phyloP scores from a whole-genome alignment of 2,797 vertebrate genomes.

The Siniperca scherzeri region DNA sequence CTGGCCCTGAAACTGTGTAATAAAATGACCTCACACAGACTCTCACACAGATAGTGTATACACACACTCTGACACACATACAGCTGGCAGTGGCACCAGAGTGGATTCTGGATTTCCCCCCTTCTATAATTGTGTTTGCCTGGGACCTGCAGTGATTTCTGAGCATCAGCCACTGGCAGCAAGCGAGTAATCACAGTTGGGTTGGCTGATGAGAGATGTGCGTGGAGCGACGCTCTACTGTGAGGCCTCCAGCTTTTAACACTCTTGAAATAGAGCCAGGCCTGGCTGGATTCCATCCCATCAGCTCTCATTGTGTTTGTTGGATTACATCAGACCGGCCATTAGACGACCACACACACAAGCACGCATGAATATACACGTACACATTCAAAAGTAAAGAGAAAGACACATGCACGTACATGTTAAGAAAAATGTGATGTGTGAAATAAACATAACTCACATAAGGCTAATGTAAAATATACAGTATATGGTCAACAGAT shows the following conservation, averaged over 20 bases:
- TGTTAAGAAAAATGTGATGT: background rate
- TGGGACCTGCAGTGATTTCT: constrained; percentile 62
- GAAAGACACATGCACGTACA: background rate
- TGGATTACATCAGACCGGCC: constrained; percentile 47
- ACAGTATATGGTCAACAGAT: background rate
- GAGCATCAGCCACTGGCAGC: constrained; percentile 60
- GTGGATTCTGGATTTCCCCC: constrained; percentile 65
- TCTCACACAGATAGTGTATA: constrained; percentile 6
- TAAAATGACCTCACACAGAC: constrained; percentile 67
- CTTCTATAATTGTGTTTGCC: constrained; percentile 55
- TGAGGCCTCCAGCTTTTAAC: constrained; percentile 69
- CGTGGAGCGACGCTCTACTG: constrained; percentile 55
- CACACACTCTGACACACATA: constrained; percentile 31
- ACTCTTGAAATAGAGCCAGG: constrained; percentile 47
- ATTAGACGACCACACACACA: constrained; percentile 32
- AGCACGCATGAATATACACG: background rate
- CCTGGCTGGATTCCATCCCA: constrained; percentile 34
- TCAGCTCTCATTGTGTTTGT: constrained; percentile 49
- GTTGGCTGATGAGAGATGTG: constrained; percentile 70
- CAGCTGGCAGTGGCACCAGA: constrained; percentile 41
- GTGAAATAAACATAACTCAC: background rate
- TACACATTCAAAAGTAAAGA: background rate
- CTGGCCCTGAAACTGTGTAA: constrained; percentile 47
- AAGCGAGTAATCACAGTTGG: constrained; percentile 61
- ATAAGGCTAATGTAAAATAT: background rate